These are phyloP conservation scores for Xerus rutilus DNA, from an alignment of 2,797 vertebrate species.

Conservation along the genomic window DNA sequence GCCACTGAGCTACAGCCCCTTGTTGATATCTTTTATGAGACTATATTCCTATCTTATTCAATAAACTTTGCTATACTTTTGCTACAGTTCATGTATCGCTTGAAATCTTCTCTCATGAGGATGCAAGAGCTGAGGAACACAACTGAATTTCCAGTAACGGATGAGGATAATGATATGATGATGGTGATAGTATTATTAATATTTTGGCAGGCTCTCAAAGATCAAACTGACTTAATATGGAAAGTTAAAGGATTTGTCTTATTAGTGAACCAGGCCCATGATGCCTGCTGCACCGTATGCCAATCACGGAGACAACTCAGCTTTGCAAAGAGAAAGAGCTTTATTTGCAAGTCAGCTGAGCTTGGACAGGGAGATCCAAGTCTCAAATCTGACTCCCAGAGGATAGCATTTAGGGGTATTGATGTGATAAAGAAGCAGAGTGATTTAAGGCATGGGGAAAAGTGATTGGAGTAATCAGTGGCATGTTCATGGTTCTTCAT, in stretches of 20 bases:
- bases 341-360: background rate
- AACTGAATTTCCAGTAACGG: no score
- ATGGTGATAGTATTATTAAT: background rate
- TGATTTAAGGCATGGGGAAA: background rate
- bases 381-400: background rate
- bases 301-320: background rate
- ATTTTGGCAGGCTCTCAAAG: background rate
- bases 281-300: background rate
- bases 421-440: background rate
- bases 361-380: background rate
- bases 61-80: no score
- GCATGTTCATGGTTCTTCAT: background rate
- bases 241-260: background rate
- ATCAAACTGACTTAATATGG: background rate
- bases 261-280: background rate
- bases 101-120: no score
- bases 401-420: background rate
- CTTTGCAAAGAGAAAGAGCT: background rate
- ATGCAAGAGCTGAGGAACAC: no score
- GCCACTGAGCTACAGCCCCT: no score
- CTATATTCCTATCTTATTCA: no score
- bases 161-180: background rate
- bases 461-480: no score
- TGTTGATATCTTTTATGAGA: no score
- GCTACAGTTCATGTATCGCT: no score